Base-by-base conservation (phyloP, 2,888 invertebrate species). In the Gastrophysa polygoni region DNA sequence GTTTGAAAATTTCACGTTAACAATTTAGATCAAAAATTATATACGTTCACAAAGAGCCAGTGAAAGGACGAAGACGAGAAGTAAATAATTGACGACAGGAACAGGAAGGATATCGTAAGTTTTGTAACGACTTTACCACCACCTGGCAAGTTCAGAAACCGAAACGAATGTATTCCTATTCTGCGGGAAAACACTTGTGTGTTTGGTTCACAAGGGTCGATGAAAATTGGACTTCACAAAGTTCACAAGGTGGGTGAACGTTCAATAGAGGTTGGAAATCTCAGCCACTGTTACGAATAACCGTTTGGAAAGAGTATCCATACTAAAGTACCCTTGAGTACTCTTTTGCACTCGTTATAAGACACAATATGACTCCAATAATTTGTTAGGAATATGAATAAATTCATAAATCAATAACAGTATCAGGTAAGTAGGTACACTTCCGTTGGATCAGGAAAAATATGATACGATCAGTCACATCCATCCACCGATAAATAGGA, bases 101-200 rank as follows among this genome's bases (percentile, higher is more conserved):
- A 67, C 67, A 67, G 67, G 67, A 67, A 67, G 59, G 61, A 54
- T 55, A 51, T 64, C 58, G 59, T 66, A 67, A 67, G 67, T 67
- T 67, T 52, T 63, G 43, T 68, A 76, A 75, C 74, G 73, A 75
- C 71, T 70, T 69, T 67, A 43, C 68, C 56, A 71, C 72, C 78
- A 78, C 78, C 78, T 78, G 78, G 74, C 77, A 73, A 71, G 73
- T 74, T 72, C 76, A 76, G 71, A 72, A 71, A 71, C 70, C 78
- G 77, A 73, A 72, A 78, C 78, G 73, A 78, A 78, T 77, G 75
- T 78, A 78, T 78, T 77, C 78, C 74, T 72, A 66, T 47, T 61
- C 57, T 68, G 69, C 72, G 77, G 76, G 76, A 73, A 77, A 74
- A 71, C 69, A 71, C 73, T 74, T 72, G 69, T 72, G 68, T 43